These are phyloP conservation scores for Parambassis ranga DNA, from an alignment of 2,797 vertebrate species.

Conservation along the genomic window DNA sequence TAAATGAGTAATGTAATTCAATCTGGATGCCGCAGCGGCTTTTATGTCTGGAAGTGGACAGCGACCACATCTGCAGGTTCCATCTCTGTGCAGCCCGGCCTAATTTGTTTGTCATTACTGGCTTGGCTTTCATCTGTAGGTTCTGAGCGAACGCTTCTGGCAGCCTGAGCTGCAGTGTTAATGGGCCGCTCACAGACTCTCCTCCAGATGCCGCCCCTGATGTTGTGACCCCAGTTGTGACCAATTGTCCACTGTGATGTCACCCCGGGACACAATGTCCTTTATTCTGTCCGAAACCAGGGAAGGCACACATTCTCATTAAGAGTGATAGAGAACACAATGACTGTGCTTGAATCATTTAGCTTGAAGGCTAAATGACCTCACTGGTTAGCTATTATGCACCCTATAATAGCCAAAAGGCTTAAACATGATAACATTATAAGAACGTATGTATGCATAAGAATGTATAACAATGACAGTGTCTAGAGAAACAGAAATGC, in stretches of 20 bases:
- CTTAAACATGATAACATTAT: too few species aligned
- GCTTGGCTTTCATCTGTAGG: slow-evolving; percentile 50
- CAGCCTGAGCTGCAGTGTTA: slow-evolving; percentile 24
- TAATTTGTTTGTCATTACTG: slow-evolving; percentile 66
- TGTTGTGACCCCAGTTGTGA: slow-evolving; percentile 33
- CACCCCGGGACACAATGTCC: slow-evolving; percentile 7
- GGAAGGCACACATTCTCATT: background rate
- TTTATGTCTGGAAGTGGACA: slow-evolving; percentile 56
- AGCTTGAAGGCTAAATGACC: too few species aligned
- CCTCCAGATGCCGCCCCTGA: slow-evolving; percentile 37
- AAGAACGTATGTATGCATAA: too few species aligned
- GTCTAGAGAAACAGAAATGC: too few species aligned
- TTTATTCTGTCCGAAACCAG: background rate
- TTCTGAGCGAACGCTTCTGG: slow-evolving; percentile 43
- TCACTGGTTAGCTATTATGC: too few species aligned
- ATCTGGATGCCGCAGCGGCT: slow-evolving; percentile 49
- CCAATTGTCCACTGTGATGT: slow-evolving; percentile 39
- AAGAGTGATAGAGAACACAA: background rate
- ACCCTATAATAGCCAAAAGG: too few species aligned
- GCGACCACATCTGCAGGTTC: slow-evolving; percentile 65
- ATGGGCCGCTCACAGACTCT: slow-evolving; percentile 43
- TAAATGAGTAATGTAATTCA: slow-evolving; percentile 63
- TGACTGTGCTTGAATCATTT: too few species aligned
- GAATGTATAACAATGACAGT: too few species aligned
- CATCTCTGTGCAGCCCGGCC: slow-evolving; percentile 32